These are phyloP conservation scores for Odobenus rosmarus DNA, from an alignment of 2,113 vertebrate genomes.

Conservation along the genomic window DNA sequence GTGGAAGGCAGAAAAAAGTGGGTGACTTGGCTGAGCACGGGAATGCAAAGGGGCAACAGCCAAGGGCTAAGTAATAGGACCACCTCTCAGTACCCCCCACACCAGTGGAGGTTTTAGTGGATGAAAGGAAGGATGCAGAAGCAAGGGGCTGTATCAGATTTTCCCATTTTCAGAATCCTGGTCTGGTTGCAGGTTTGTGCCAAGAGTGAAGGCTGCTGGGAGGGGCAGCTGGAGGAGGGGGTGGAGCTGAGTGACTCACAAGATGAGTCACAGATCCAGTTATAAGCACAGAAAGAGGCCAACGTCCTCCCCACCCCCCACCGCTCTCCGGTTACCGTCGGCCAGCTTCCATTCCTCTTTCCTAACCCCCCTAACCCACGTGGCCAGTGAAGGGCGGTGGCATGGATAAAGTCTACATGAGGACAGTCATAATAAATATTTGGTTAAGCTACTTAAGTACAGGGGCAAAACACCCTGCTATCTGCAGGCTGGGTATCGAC, in stretches of 20 bases:
- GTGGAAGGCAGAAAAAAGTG: background rate
- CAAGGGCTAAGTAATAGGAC: background rate
- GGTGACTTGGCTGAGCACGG: background rate
- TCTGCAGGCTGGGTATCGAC: background rate
- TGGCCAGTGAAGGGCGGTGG: background rate
- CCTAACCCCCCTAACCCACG: background rate
- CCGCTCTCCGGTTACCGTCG: background rate
- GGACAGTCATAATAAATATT: conserved; percentile 9
- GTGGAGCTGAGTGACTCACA: conserved; percentile 67
- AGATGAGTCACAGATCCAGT: conserved; percentile 70
- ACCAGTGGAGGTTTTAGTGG: background rate
- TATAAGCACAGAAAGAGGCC: conserved; percentile 63
- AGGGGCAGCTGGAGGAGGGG: conserved; percentile 60
- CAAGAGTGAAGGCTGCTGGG: conserved; percentile 60
- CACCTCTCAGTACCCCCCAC: background rate
- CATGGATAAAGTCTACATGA: background rate
- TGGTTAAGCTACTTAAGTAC: background rate
- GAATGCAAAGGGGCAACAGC: background rate
- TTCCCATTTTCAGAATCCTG: conserved; percentile 71
- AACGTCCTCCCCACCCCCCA: conserved; percentile 46
- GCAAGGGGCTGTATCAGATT: conserved; percentile 26
- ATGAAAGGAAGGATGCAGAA: background rate
- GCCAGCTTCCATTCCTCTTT: background rate
- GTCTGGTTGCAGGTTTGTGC: conserved; percentile 54
- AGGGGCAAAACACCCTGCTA: background rate